Percentiles rank a stretch among this genome's conserved stretches.
Conservation (phyloP, 2,888 invertebrate genomes). For the Phorcus lineatus region DNA sequence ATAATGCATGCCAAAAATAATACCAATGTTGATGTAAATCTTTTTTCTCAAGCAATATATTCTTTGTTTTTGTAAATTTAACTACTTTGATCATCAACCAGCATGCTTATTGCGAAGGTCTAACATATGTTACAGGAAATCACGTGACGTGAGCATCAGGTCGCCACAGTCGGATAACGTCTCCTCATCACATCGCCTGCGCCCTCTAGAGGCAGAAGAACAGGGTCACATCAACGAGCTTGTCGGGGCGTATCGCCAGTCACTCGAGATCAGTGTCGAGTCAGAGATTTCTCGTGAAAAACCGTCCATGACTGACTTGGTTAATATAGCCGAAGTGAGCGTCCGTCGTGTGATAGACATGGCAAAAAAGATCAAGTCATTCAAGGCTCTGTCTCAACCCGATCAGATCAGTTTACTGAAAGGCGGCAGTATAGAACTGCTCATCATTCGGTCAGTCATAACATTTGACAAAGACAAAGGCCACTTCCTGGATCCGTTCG, state of each 20-base stretch:
- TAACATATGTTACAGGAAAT: constrained; percentile 51
- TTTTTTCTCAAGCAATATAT: no score
- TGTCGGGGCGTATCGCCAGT: constrained; percentile 69
- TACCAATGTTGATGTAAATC: no score
- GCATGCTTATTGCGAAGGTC: no score
- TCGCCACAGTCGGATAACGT: constrained; percentile 66
- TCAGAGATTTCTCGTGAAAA: constrained; percentile 64
- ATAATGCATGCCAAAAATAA: no score
- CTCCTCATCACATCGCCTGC: constrained; percentile 52
- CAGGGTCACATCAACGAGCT: constrained; percentile 70
- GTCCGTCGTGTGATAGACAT: constrained; percentile 85
- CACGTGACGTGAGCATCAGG: constrained; percentile 56
- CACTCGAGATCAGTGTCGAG: constrained; percentile 72
- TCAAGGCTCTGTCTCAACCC: constrained; percentile 95
- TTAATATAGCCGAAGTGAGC: constrained; percentile 75
- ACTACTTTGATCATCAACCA: no score
- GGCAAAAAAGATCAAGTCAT: constrained; percentile 82
- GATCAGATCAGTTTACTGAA: constrained; percentile 94
- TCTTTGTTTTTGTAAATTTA: no score
- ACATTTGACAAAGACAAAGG: constrained; percentile 93
- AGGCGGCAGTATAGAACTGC: constrained; percentile 97
- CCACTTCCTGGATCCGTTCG: constrained; percentile 84
- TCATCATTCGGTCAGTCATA: constrained; percentile 94
- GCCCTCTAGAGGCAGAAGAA: constrained; percentile 67
- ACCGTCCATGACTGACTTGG: constrained; percentile 71